Conservation (phyloP, 2,797 vertebrate species). For the Xenentodon cancila region DNA sequence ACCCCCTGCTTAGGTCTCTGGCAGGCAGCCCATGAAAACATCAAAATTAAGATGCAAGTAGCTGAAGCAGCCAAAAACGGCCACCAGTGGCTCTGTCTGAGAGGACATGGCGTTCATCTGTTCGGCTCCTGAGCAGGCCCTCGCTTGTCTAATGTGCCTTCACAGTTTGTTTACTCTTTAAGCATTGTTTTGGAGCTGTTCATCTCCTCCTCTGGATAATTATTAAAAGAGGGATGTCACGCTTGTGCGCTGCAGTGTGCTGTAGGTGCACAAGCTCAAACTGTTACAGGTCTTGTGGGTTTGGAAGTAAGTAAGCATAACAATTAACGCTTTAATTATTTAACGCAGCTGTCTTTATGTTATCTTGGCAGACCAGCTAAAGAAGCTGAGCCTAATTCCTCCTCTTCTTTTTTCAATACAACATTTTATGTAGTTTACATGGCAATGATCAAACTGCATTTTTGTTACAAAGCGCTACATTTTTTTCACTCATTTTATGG, state of each 20-base stretch:
- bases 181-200: neutral
- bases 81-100: constrained; percentile 1
- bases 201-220: neutral
- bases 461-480: no score
- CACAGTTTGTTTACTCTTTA: constrained; percentile 5
- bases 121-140: neutral
- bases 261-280: constrained; percentile 11
- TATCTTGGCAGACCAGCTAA: neutral
- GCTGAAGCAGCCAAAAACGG: neutral
- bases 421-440: neutral
- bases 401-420: constrained; percentile 13
- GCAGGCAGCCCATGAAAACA: constrained; percentile 5
- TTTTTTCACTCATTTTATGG: neutral
- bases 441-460: neutral
- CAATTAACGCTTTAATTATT: neutral
- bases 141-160: constrained; percentile 1
- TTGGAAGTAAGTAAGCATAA: constrained; percentile 1
- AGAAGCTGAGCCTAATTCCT: neutral
- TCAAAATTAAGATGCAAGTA: constrained; percentile 10
- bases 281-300: neutral
- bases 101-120: neutral
- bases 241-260: neutral
- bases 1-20: neutral
- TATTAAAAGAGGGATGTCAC: neutral
- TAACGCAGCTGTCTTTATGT: constrained; percentile 4